Evolutionary conservation across 2,797 vertebrate genomes (phyloP), one percentile per base, ranked within the genome.

Genomic region (Catamblyrhynchus diadema): DNA sequence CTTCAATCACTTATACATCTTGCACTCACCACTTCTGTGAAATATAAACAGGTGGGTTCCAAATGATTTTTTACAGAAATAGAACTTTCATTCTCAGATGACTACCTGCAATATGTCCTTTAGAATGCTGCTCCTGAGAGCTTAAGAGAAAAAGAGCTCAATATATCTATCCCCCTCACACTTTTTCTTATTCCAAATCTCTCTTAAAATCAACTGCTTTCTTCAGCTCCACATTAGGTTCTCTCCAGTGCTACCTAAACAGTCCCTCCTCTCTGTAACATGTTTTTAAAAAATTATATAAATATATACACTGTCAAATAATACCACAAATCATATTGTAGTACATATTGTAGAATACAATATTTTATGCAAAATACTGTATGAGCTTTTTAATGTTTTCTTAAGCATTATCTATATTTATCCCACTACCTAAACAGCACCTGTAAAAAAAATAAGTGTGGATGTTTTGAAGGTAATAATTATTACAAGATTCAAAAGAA

Each of bases 11-110:
- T 94, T 93, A 59, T 73, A 77, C 1, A 22, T 74, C 89, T 56
- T 90, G 81, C 5, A 6, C 71, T 95, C 27, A 1, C 65, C 2
- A 0, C 60, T 92, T 90, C 78, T 59, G 67, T 89, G 85, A 88
- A 94, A 90, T 74, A 96, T 59, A 97, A 95, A 95, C 90, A 96
- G 92, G 95, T 95, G 82, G 82, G 30, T 74, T 81, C 77, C 51
- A 94, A 94, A 94, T 57, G 50, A 92, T 83, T 87, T 86, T 70
- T 93, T 90, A 94, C 50, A 90, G 78, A 94, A 96, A 94, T 25
- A 32, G 51, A 90, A 81, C 41, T 81, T 94, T 47, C 80, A 77
- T 81, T 95, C 94, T 90, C 73, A 81, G 39, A 65, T 73, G 70
- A 82, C 72, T 95, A 79, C 69, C 42, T 92, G 72, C 59, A 90